These are phyloP conservation scores for Pteropus rufus DNA, from an alignment of 2,797 vertebrate species.

Conservation along the genomic window DNA sequence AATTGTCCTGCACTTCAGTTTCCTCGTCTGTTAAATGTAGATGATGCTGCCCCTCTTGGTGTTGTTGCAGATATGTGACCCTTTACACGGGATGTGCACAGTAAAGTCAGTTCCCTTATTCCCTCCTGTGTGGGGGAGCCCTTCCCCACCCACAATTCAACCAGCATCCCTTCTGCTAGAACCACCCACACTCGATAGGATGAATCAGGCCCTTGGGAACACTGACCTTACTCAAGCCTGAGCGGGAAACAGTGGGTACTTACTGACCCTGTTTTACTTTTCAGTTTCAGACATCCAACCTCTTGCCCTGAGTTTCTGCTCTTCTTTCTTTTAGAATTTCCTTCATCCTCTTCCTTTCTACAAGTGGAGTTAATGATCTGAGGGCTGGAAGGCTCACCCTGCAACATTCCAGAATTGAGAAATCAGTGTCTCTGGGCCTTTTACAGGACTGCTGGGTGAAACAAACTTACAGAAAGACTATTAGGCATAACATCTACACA, in stretches of 20 bases:
- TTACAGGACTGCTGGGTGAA: background rate
- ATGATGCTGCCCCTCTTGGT: fast-evolving
- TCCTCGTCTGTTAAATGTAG: fast-evolving
- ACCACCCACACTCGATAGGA: background rate
- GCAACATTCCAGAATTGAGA: too few species aligned
- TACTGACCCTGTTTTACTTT: background rate
- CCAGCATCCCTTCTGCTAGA: background rate
- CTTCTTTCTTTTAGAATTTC: background rate
- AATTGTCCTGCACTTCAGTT: background rate
- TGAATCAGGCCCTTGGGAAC: background rate
- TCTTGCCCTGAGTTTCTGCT: background rate
- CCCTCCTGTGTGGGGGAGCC: background rate
- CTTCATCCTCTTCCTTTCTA: background rate
- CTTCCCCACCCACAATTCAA: background rate
- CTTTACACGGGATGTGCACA: background rate
- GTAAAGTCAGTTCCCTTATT: background rate
- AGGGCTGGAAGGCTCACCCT: background rate
- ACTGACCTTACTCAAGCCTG: too few species aligned
- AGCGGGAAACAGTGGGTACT: background rate
- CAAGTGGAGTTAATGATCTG: background rate
- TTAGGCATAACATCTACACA: background rate
- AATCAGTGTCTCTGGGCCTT: background rate
- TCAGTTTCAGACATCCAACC: background rate
- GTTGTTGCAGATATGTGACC: background rate
- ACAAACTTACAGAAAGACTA: background rate